Percentiles rank a stretch among this genome's conserved stretches.
These are phyloP conservation scores for Epinephelus awoara DNA, from an alignment of 2,797 vertebrate genomes.

Conservation along the genomic window DNA sequence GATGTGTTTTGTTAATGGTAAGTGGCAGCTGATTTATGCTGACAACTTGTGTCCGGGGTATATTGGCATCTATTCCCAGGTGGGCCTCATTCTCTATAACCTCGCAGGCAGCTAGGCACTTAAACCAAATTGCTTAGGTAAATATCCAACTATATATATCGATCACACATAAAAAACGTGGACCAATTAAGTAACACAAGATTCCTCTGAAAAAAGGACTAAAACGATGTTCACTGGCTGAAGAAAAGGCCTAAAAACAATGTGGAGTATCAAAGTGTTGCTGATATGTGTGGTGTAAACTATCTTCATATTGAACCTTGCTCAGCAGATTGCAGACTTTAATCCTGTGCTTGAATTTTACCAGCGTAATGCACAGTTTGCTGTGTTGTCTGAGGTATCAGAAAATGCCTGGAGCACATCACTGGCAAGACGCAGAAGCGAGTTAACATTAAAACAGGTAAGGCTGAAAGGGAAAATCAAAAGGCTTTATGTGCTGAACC, in stretches of 20 bases:
- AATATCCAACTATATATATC: conserved; percentile 79
- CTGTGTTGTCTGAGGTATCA: conserved; percentile 34
- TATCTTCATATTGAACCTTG: conserved; percentile 13
- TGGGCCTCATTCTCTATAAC: conserved; percentile 56
- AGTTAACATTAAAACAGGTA: conserved; percentile 54
- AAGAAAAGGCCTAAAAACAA: neutral
- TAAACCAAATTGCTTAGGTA: conserved; percentile 79
- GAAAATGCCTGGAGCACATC: conserved; percentile 49
- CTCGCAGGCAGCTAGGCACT: conserved; percentile 69
- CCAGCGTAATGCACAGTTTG: conserved; percentile 18
- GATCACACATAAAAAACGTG: conserved; percentile 71
- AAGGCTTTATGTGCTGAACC: conserved; percentile 47
- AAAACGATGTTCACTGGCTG: neutral
- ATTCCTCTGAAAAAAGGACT: conserved; percentile 22
- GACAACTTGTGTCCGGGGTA: conserved; percentile 66
- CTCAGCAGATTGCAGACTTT: conserved; percentile 31
- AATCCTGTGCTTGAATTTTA: conserved; percentile 36
- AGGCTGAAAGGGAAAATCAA: conserved; percentile 35
- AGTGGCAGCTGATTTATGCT: conserved; percentile 74
- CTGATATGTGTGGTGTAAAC: conserved; percentile 13
- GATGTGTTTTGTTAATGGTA: conserved; percentile 69
- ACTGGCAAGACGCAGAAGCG: conserved; percentile 37
- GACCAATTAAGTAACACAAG: conserved; percentile 51
- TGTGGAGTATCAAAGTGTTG: conserved; percentile 1
- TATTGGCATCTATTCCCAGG: conserved; percentile 78